Conservation (phyloP, 2,888 invertebrate species). For the Dioctria linearis region DNA sequence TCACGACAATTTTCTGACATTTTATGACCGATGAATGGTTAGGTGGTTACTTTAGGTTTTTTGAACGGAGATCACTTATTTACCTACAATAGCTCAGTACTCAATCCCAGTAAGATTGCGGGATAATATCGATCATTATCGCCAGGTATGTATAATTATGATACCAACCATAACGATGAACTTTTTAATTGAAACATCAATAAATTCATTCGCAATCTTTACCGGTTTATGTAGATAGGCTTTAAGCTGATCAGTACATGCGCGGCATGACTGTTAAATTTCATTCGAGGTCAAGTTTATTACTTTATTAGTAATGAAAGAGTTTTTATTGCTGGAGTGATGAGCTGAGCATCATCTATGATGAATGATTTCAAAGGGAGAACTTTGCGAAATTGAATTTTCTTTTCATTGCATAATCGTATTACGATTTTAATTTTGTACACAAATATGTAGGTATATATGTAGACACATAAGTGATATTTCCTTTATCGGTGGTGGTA, state of each 20-base stretch:
- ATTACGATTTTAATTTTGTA: too few species aligned
- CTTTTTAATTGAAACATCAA: conserved; percentile 50
- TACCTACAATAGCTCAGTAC: background rate
- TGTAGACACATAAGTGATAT: too few species aligned
- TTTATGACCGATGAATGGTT: conserved; percentile 43
- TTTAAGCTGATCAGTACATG: background rate
- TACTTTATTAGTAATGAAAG: background rate
- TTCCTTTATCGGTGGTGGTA: too few species aligned
- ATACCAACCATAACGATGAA: conserved; percentile 28
- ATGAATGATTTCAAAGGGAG: too few species aligned
- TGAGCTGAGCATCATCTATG: too few species aligned
- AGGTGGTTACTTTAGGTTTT: conserved; percentile 20
- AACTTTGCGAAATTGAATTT: too few species aligned
- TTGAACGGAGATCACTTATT: conserved; percentile 23
- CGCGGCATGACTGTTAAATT: background rate
- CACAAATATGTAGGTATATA: too few species aligned
- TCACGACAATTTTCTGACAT: conserved; percentile 42
- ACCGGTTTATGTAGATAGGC: background rate
- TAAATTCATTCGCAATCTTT: conserved; percentile 17
- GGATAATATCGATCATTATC: conserved; percentile 49
- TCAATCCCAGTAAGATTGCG: conserved; percentile 36
- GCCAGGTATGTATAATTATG: conserved; percentile 25
- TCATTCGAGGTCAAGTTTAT: conserved; percentile 24
- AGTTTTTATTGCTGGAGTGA: background rate
- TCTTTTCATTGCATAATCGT: too few species aligned